Evolutionary conservation across 2,888 invertebrate genomes (phyloP), one percentile per base, ranked within the genome.

Genomic region (Rutpela maculata): DNA sequence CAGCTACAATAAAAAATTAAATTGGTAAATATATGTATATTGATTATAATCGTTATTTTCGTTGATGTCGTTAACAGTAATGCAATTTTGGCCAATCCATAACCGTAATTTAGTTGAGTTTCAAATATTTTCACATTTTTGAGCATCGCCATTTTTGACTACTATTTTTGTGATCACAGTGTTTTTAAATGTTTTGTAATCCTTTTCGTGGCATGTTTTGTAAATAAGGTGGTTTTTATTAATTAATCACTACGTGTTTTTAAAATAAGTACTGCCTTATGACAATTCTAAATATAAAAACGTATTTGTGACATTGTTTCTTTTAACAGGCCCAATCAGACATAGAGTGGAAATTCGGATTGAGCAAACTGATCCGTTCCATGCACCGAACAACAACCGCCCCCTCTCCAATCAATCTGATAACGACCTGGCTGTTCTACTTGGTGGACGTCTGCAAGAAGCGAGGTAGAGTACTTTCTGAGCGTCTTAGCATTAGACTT

Each of bases 301-400:
- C 17, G 3, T 35, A 9, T 10, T 26, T 12, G 18, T 26, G 15
- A 17, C 19, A 10, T 62, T 63, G 18, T 56, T 65, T 60, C 67
- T 78, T 78, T 82, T 62, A 86, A 86, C 93, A 98, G 94, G 99
- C 99, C 55, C 99, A 99, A 94, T 99, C 99, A 63, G 99, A 99
- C 91, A 99, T 98, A 86, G 99, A 99, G 91, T 99, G 99, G 99
- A 99, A 99, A 91, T 99, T 98, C 89, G 99, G 99, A 35, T 91
- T 99, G 87, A 99, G 99, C 73, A 99, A 99, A 91, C 92, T 99
- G 88, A 98, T 99, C 89, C 93, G 99, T 83, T 98, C 98, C 89
- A 99, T 99, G 99, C 99, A 99, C 91, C 94, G 96, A 87, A 98
- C 99, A 9, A 98, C 96, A 75, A 98, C 99, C 0, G 99, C 99